These are phyloP conservation scores for Mohoua ochrocephala DNA, from an alignment of 2,113 vertebrate species.

Conservation along the genomic window DNA sequence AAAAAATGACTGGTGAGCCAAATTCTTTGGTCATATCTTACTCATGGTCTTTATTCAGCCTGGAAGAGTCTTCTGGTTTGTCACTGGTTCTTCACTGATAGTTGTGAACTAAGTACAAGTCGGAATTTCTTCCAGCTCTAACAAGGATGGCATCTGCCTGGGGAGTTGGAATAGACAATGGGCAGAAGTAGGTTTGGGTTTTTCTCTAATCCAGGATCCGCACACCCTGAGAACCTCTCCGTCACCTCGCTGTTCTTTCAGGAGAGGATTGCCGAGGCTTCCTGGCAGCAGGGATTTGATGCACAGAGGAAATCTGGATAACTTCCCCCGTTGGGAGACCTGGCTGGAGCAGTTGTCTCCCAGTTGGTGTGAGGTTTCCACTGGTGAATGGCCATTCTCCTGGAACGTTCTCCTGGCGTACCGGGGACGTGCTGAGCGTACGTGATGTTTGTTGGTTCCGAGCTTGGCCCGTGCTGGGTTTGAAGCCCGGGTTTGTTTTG, in stretches of 20 bases:
- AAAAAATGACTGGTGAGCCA: not conserved
- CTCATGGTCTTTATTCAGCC: not conserved
- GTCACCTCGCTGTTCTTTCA: not conserved
- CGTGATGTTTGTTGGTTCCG: not conserved
- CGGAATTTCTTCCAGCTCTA: not conserved
- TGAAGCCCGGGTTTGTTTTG: not conserved
- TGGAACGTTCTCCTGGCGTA: fast-evolving
- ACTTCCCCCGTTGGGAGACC: not conserved
- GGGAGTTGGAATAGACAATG: not conserved
- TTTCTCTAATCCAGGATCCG: not conserved
- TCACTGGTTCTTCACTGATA: not conserved
- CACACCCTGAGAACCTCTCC: not conserved
- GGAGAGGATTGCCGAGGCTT: not conserved
- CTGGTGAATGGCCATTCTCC: not conserved
- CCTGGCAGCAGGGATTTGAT: not conserved
- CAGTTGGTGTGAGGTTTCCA: not conserved
- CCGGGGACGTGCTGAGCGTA: not conserved
- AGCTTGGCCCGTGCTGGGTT: not conserved
- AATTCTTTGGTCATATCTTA: not conserved
- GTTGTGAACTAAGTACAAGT: not conserved
- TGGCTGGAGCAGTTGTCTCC: not conserved
- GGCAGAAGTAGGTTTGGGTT: not conserved
- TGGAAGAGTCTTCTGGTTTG: not conserved
- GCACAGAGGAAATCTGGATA: not conserved
- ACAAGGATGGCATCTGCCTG: not conserved